Base-by-base conservation (phyloP, 2,888 invertebrate genomes). In the Lucinisca nassula region DNA sequence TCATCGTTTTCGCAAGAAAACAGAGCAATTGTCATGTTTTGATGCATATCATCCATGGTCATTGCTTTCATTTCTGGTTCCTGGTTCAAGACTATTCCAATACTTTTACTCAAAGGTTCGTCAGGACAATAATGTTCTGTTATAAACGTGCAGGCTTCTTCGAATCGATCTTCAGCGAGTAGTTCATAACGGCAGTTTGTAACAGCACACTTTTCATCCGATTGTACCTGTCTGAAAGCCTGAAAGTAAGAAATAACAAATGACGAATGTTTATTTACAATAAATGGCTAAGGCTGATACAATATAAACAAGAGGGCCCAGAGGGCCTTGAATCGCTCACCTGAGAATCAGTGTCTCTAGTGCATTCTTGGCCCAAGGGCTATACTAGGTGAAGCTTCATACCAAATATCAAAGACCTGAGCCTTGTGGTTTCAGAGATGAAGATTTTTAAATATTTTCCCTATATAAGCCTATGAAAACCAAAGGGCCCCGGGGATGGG, bases 21-120 rank as follows among this genome's bases (percentile, higher is more conserved):
- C n/a, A 87, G 61, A 35, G 84, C 79, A 21, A 87, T 17, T 10
- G 87, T 84, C 37, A 87, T 32, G 35, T 75, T 30, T 21, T 70
- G 72, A 10, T 74, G 27, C 2, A 87, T 51, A 8, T 77, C 75
- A 14, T 30, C 30, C 30, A 76, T 14, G 17, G 61, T 83, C 14
- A 80, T 21, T 21, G n/a, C 32, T 12, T 37, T 61, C 61, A 61
- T 61, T 17, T 27, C 51, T 0, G 72, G n/a, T 3, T 83, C 61
- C 0, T 73, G 27, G 4, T 30, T 73, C 77, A 78, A 80, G 17
- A 72, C 37, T 12, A 83, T 8, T n/a, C 72, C 76, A 1, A 80
- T 10, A 37, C 40, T 37, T 38, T 70, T 55, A 24, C 73, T 17
- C 6, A 80, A 37, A 14, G 76, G 79, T 51, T 87, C 87, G 21